phyloP scores from a whole-genome alignment of 35 echinoderm and acorn worm genomes.

The Diadema setosum region DNA sequence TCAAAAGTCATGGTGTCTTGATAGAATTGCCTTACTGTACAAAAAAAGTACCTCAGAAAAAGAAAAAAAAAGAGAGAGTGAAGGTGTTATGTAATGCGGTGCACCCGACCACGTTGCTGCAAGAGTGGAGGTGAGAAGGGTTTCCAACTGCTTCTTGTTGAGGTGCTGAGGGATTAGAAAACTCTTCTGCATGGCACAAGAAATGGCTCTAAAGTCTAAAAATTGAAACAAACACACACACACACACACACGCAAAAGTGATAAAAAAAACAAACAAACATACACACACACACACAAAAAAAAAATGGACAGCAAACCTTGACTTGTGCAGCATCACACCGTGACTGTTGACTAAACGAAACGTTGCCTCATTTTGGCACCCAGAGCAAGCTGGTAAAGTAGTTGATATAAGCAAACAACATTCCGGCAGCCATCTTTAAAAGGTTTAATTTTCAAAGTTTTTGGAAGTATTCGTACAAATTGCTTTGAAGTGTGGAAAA shows the following conservation, averaged over 20 bases:
- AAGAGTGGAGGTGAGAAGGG: neutral
- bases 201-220: neutral
- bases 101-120: too few relatives aligned
- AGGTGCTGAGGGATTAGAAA: neutral
- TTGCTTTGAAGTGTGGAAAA: too few relatives aligned
- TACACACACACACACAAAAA: too few relatives aligned
- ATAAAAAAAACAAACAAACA: neutral
- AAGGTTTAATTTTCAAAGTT: neutral
- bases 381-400: neutral
- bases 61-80: too few relatives aligned
- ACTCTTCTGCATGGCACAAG: neutral
- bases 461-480: neutral
- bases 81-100: too few relatives aligned
- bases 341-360: neutral
- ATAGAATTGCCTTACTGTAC: slow-evolving; percentile 2
- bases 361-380: neutral
- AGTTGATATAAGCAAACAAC: slow-evolving; percentile 1
- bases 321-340: slow-evolving; percentile 9
- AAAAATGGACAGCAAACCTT: slow-evolving; percentile 16
- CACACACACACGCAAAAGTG: too few relatives aligned
- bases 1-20: neutral
- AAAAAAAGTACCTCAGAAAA: neutral
- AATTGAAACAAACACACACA: neutral
- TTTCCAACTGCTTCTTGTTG: neutral
- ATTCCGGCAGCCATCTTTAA: slow-evolving; percentile 53